Percentiles rank a stretch among this genome's conserved stretches.
These are phyloP conservation scores for Notarius lentiginosus DNA, from an alignment of 2,113 vertebrate genomes.

Conservation along the genomic window DNA sequence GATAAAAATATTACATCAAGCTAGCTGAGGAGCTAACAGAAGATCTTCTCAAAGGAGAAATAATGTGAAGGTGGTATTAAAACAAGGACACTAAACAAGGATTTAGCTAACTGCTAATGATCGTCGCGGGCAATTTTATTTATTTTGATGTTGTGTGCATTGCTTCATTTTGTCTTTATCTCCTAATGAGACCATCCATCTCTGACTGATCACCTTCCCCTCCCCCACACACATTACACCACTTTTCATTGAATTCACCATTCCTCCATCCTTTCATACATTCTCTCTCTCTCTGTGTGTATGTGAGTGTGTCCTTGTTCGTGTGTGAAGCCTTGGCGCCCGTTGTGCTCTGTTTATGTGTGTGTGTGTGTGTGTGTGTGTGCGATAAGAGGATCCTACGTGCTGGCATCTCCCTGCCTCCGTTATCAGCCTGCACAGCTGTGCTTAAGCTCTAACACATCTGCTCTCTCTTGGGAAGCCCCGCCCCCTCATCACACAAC, in stretches of 20 bases:
- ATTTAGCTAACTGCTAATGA: not conserved
- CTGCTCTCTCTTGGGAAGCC: slow-evolving; percentile 80
- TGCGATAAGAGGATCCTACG: slow-evolving; percentile 70
- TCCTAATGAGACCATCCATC: slow-evolving; percentile 15
- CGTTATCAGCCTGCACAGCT: slow-evolving; percentile 78
- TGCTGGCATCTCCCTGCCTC: slow-evolving; percentile 73
- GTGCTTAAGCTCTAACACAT: slow-evolving; percentile 81
- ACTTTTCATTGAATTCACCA: not conserved
- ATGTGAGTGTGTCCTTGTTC: slow-evolving; percentile 58
- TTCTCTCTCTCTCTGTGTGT: slow-evolving; percentile 46
- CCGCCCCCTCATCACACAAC: slow-evolving; percentile 22
- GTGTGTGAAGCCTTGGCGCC: slow-evolving; percentile 27
- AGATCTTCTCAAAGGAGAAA: not conserved
- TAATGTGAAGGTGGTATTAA: not conserved
- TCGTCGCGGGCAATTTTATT: not conserved
- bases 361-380: slow-evolving; percentile 55
- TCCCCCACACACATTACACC: not conserved
- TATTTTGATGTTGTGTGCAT: not conserved
- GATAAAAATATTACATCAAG: not conserved
- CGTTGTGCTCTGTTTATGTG: slow-evolving; percentile 42
- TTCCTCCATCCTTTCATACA: not conserved
- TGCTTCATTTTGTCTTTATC: slow-evolving; percentile 28
- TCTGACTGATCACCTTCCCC: not conserved
- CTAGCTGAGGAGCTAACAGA: not conserved
- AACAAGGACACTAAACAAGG: not conserved